phyloP scores from a whole-genome alignment of 2,888 invertebrate genomes.

The Stegophylla sp. region DNA sequence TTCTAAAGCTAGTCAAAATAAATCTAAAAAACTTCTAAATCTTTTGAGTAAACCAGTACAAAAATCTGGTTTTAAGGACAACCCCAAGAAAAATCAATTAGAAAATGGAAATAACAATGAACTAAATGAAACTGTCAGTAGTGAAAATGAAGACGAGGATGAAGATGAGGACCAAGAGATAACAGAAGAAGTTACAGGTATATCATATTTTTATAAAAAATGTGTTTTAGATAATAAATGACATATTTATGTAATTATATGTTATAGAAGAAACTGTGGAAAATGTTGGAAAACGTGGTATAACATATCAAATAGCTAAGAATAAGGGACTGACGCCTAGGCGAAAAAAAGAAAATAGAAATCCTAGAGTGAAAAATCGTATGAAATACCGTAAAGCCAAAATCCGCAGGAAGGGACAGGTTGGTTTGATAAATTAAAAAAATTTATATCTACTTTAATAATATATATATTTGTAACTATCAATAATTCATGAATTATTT shows the following conservation, averaged over 20 bases:
- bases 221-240: too few relatives aligned
- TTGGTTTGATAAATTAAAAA: constrained; percentile 64
- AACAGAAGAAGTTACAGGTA: constrained; percentile 31
- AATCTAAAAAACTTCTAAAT: constrained; percentile 47
- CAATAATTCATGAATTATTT: constrained; percentile 60
- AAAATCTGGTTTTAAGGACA: neutral
- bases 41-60: constrained; percentile 15
- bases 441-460: constrained; percentile 22
- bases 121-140: neutral
- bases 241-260: neutral
- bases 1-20: constrained; percentile 5
- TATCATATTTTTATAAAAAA: neutral
- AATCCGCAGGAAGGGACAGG: constrained; percentile 91
- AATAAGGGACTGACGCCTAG: constrained; percentile 93
- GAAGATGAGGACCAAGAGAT: constrained; percentile 10
- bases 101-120: neutral
- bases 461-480: too few relatives aligned
- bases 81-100: neutral
- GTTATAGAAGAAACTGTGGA: constrained; percentile 7
- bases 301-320: constrained; percentile 93
- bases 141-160: constrained; percentile 18
- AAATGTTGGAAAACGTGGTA: constrained; percentile 74
- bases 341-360: constrained; percentile 88
- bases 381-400: constrained; percentile 91
- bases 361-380: constrained; percentile 94